These are phyloP conservation scores for Theodoxus fluviatilis DNA, from an alignment of 2,888 invertebrate species.

Conservation along the genomic window DNA sequence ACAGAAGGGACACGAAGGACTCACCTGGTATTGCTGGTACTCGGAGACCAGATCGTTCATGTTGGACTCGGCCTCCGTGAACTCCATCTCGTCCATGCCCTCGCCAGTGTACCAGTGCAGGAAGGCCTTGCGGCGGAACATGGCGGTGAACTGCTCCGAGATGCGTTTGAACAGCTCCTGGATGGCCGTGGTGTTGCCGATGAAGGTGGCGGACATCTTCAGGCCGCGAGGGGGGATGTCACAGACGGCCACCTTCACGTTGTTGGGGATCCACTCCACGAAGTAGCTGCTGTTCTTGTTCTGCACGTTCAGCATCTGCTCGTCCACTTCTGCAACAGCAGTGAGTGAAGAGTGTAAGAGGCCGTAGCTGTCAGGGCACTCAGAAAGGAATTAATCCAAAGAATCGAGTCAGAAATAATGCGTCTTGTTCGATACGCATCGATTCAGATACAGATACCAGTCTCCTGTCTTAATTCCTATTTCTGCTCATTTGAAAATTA, in stretches of 20 bases:
- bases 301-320: conserved; percentile 90
- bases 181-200: conserved; percentile 69
- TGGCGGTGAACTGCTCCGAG: conserved; percentile 73
- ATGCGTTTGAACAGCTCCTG: conserved; percentile 58
- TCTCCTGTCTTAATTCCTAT: no score
- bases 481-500: no score
- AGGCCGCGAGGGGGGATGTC: conserved; percentile 91
- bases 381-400: no score
- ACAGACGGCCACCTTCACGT: conserved; percentile 88
- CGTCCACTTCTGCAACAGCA: no score
- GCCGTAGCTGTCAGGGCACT: no score
- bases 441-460: no score
- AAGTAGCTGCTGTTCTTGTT: conserved; percentile 90
- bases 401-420: no score
- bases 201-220: conserved; percentile 90
- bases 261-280: conserved; percentile 91
- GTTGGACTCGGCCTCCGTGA: conserved; percentile 23
- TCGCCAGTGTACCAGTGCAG: conserved; percentile 16
- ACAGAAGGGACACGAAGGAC: no score
- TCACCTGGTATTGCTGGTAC: conserved; percentile 23
- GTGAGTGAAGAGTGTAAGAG: no score
- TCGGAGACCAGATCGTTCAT: conserved; percentile 23
- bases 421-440: no score
- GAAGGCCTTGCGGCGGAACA: conserved; percentile 59
- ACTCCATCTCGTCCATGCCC: conserved; percentile 24